phyloP scores from a whole-genome alignment of 1,140 invertebrate species.

The Nasonia giraulti region DNA sequence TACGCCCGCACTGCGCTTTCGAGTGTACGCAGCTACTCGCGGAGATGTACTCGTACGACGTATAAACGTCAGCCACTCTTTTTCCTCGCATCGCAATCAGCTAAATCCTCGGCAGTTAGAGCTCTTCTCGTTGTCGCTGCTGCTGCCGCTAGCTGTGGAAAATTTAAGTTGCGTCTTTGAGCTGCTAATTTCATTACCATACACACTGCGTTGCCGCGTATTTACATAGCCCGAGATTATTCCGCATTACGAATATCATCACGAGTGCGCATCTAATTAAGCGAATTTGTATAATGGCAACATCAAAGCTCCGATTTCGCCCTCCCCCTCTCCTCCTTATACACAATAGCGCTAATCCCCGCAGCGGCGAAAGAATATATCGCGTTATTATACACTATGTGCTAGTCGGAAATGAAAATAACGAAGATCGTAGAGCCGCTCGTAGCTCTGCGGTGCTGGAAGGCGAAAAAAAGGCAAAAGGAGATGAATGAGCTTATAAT shows the following conservation, averaged over 20 bases:
- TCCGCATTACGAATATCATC: constrained; percentile 1
- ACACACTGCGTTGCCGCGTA: background rate
- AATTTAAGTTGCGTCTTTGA: background rate
- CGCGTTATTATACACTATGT: no score
- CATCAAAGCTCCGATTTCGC: background rate
- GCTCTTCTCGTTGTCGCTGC: no score
- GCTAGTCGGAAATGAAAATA: background rate
- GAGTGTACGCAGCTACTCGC: no score
- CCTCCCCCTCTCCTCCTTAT: no score
- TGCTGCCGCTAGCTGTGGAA: background rate
- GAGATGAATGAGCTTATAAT: constrained; percentile 35
- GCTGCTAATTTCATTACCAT: background rate
- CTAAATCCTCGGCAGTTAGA: no score
- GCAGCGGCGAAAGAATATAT: no score
- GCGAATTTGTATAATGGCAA: background rate
- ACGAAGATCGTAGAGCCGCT: background rate
- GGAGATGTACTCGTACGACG: no score
- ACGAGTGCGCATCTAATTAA: background rate
- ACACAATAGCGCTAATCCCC: no score
- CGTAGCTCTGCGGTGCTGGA: background rate
- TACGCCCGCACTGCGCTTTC: no score
- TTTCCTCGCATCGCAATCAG: no score
- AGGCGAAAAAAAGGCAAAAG: background rate
- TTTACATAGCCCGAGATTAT: constrained; percentile 2
- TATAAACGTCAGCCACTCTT: no score